Evolutionary conservation across 92 coral and sea anemone genomes (phyloP).

Genomic region (Heliopora coerulea): DNA sequence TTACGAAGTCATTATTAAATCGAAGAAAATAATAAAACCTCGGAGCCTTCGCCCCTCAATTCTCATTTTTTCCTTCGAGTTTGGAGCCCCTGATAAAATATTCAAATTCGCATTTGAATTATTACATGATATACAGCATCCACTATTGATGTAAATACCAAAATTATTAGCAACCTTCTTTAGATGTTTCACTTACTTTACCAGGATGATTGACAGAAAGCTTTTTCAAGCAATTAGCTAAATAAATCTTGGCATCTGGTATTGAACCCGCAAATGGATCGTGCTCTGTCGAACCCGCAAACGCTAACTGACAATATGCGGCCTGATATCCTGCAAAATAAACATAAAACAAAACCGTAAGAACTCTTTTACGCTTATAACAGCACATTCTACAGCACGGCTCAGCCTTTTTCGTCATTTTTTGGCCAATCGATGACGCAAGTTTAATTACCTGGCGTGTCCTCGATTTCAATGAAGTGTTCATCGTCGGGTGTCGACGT

Average conservation of each 20-base stretch:
- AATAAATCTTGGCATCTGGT: constrained; percentile 89
- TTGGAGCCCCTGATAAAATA: too few relatives aligned
- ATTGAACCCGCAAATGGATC: constrained; percentile 82
- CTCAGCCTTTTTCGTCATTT: too few relatives aligned
- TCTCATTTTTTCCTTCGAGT: too few relatives aligned
- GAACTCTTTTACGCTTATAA: too few relatives aligned
- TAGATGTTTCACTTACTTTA: constrained; percentile 76
- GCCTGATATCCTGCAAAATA: constrained; percentile 76
- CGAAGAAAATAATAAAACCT: too few relatives aligned
- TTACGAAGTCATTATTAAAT: too few relatives aligned
- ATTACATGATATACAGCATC: too few relatives aligned
- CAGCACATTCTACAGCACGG: too few relatives aligned
- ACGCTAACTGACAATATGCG: constrained; percentile 89
- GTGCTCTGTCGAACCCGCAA: constrained; percentile 89
- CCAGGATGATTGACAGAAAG: constrained; percentile 81
- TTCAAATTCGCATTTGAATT: too few relatives aligned
- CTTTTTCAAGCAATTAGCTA: constrained; percentile 82
- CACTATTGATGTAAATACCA: neutral
- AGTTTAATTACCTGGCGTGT: constrained; percentile 76
- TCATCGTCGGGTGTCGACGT: constrained; percentile 96
- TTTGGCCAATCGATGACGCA: neutral
- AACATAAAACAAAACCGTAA: neutral
- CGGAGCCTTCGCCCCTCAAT: too few relatives aligned
- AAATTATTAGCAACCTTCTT: too few relatives aligned
- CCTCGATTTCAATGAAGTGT: constrained; percentile 96